These are phyloP conservation scores for Tholera decimalis DNA, from an alignment of 2,888 invertebrate genomes.

Conservation along the genomic window DNA sequence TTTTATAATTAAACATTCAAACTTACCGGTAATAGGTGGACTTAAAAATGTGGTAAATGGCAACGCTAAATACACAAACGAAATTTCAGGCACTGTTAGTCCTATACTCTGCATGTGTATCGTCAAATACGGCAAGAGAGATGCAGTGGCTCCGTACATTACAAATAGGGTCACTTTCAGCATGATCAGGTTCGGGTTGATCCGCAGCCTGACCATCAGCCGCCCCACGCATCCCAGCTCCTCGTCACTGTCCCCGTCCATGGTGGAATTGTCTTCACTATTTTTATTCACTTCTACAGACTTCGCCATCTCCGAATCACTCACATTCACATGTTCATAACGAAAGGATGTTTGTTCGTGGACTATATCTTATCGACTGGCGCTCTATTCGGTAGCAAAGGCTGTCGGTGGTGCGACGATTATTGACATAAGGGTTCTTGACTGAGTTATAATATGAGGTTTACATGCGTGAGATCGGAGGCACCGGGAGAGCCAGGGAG, in stretches of 20 bases:
- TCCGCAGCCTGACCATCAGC: slow-evolving; percentile 88
- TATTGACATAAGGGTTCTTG: slow-evolving; percentile 83
- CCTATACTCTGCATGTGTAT: slow-evolving; percentile 98
- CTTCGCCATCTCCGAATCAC: slow-evolving; percentile 79
- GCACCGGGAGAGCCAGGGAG: slow-evolving; percentile 80
- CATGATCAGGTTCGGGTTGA: slow-evolving; percentile 95
- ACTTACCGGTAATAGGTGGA: slow-evolving; percentile 95
- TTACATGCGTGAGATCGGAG: slow-evolving; percentile 69
- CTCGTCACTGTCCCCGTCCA: slow-evolving; percentile 86
- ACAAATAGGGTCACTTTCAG: slow-evolving; percentile 96
- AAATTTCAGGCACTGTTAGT: slow-evolving; percentile 96
- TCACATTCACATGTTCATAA: slow-evolving; percentile 80
- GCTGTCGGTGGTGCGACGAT: slow-evolving; percentile 74
- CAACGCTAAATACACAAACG: slow-evolving; percentile 96
- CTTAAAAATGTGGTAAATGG: slow-evolving; percentile 97
- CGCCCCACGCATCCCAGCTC: slow-evolving; percentile 84
- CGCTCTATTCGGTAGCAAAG: slow-evolving; percentile 78
- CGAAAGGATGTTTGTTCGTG: slow-evolving; percentile 78
- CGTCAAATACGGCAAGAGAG: slow-evolving; percentile 96
- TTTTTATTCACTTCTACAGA: slow-evolving; percentile 85
- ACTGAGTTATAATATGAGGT: slow-evolving; percentile 56
- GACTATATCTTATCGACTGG: slow-evolving; percentile 89
- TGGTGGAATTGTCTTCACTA: slow-evolving; percentile 85
- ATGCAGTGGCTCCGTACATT: slow-evolving; percentile 96
- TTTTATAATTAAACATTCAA: slow-evolving; percentile 34